phyloP scores from a whole-genome alignment of 37 sponge, comb jelly and placozoan species.

The Halisarca cf. caerulea region DNA sequence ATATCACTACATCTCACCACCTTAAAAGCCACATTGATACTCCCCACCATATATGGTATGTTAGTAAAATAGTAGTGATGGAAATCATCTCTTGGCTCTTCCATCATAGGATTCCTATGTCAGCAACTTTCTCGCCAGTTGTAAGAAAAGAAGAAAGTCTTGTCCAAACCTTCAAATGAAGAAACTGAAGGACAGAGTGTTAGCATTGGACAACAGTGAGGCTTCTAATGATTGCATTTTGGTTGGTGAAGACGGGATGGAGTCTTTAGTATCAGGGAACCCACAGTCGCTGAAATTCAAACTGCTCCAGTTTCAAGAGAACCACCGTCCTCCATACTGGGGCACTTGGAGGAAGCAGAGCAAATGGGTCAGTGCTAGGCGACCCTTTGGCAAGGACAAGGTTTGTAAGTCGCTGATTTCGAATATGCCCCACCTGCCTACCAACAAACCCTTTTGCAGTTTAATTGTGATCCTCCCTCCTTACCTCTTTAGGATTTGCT shows the following conservation, averaged over 20 bases:
- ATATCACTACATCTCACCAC: no score
- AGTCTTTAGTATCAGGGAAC: background rate
- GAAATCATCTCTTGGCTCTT: background rate
- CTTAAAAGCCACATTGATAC: no score
- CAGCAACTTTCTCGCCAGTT: background rate
- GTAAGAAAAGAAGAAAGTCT: background rate
- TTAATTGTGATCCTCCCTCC: background rate
- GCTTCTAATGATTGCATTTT: background rate
- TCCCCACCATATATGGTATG: no score
- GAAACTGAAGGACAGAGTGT: no score
- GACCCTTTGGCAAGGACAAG: conserved; percentile 83
- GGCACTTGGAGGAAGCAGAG: conserved; percentile 87
- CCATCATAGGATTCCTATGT: background rate
- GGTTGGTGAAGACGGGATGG: background rate
- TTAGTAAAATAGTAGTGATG: background rate
- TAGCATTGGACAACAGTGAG: background rate
- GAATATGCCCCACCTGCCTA: background rate
- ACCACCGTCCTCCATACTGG: conserved; percentile 92
- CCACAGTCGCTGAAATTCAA: conserved; percentile 63
- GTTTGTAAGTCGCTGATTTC: conserved; percentile 32
- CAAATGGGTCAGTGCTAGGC: conserved; percentile 52
- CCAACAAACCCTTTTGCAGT: no score
- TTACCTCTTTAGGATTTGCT: conserved; percentile 37
- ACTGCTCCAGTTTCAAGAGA: conserved; percentile 91
- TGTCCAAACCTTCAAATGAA: no score